These are phyloP conservation scores for Rhincodon typus DNA, from an alignment of 2,797 vertebrate genomes.

Conservation along the genomic window DNA sequence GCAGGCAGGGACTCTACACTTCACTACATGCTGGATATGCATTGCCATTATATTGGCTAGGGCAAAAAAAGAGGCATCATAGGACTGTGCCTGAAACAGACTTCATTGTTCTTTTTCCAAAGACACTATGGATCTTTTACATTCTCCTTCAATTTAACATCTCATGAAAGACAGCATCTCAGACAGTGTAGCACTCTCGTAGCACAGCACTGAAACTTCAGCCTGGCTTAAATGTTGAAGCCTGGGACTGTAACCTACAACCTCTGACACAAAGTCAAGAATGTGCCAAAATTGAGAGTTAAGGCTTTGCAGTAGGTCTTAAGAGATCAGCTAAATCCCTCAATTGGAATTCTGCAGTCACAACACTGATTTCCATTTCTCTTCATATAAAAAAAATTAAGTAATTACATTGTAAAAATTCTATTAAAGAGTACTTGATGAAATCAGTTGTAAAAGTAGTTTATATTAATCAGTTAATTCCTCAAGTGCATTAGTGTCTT, in stretches of 20 bases:
- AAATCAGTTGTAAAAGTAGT: not conserved
- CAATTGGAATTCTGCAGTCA: not conserved
- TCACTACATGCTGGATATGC: not conserved
- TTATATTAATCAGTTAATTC: not conserved
- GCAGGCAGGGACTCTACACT: not conserved
- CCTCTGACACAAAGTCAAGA: not conserved
- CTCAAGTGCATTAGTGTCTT: not conserved
- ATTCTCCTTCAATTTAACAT: not conserved
- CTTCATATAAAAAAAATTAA: not conserved
- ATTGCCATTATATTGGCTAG: not conserved
- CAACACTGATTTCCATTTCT: not conserved
- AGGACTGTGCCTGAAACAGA: not conserved
- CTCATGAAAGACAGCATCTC: not conserved
- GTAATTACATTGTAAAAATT: not conserved
- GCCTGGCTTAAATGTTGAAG: not conserved
- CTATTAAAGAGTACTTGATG: not conserved
- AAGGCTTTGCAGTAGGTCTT: not conserved
- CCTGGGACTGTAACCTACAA: not conserved
- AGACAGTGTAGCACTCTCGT: not conserved
- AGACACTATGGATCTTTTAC: not conserved
- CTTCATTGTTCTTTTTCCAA: not conserved
- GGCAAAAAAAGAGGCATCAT: not conserved
- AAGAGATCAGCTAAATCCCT: not conserved
- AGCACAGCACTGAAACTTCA: not conserved
- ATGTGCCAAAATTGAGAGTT: not conserved